Evolutionary conservation across 2,797 vertebrate genomes (phyloP).

Genomic region (Choloepus didactylus): DNA sequence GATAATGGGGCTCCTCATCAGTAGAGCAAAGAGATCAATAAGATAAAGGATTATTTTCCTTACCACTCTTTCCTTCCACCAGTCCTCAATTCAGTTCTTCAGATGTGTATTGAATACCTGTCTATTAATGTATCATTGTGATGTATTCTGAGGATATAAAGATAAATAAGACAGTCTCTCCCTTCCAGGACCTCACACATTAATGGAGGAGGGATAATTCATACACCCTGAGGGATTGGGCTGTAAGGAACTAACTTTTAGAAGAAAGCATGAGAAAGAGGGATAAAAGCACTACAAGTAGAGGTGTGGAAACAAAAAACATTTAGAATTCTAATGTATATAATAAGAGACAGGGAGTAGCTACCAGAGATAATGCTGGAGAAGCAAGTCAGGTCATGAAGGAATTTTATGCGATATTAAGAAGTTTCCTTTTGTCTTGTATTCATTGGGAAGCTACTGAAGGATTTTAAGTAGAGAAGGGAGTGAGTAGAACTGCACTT

Average conservation of each 20-base stretch:
- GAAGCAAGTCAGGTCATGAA: not conserved
- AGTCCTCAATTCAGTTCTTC: not conserved
- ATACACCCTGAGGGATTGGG: not conserved
- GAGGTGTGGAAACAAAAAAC: not conserved
- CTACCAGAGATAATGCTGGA: not conserved
- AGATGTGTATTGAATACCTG: not conserved
- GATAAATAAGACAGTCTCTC: not conserved
- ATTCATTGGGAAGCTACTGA: not conserved
- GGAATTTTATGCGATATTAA: not conserved
- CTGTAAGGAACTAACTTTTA: not conserved
- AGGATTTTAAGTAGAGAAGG: not conserved
- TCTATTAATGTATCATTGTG: not conserved
- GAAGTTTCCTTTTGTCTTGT: constrained; percentile 13
- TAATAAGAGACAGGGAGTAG: not conserved
- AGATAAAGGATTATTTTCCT: not conserved
- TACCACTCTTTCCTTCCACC: not conserved
- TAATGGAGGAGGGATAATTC: not conserved
- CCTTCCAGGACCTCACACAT: not conserved
- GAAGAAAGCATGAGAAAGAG: constrained; percentile 18
- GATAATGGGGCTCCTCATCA: not conserved
- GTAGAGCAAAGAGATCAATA: not conserved
- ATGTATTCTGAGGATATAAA: not conserved
- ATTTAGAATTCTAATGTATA: not conserved
- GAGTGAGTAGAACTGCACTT: not conserved
- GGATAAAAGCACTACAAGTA: not conserved